These are phyloP conservation scores for Wiebesia pumilae DNA, from an alignment of 1,140 invertebrate genomes.

Conservation along the genomic window DNA sequence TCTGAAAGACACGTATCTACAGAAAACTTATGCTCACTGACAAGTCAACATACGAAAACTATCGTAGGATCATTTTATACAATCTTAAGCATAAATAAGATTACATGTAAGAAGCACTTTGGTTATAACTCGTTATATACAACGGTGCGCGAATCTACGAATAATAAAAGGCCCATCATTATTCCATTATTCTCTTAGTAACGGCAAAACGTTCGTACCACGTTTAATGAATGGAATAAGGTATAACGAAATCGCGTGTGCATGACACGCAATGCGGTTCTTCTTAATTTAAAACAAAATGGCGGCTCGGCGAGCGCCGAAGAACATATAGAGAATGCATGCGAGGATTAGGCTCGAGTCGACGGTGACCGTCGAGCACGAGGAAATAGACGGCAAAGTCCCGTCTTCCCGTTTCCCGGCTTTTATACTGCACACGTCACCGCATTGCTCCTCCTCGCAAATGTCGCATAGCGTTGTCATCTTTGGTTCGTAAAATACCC, in stretches of 20 bases:
- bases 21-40: neutral
- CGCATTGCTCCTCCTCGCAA: conserved; percentile 84
- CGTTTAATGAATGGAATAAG: neutral
- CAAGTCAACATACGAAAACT: neutral
- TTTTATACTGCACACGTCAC: conserved; percentile 68
- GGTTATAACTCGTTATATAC: conserved; percentile 41
- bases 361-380: neutral
- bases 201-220: neutral
- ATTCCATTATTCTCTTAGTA: neutral
- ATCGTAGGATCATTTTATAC: conserved; percentile 18
- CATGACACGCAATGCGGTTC: no score
- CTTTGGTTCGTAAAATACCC: conserved; percentile 85
- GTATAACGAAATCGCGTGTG: neutral
- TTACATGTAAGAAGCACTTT: conserved; percentile 45
- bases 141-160: conserved; percentile 1
- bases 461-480: conserved; percentile 84
- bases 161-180: neutral
- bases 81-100: conserved; percentile 42
- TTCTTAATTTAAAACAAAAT: neutral
- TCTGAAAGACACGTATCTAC: conserved; percentile 4
- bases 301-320: neutral
- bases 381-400: conserved; percentile 35
- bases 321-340: neutral
- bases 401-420: conserved; percentile 42
- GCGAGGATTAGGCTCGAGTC: neutral